Percentiles rank a stretch among this genome's conserved stretches.
phyloP scores from a whole-genome alignment of 2,113 vertebrate genomes.

The Eudyptes chrysolophus region DNA sequence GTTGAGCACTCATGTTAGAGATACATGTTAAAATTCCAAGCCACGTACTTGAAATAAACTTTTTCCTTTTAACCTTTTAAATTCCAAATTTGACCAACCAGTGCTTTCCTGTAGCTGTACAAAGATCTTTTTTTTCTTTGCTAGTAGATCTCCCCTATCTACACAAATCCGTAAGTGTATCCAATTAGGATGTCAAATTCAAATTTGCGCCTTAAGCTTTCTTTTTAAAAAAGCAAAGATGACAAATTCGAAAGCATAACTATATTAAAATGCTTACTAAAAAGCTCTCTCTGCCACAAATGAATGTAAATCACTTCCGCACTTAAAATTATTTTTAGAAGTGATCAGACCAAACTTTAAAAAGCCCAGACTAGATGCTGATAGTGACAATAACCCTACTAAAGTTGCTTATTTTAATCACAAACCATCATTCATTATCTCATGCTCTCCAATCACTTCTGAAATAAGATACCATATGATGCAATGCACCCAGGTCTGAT shows the following conservation, averaged over 20 bases:
- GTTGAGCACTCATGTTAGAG: background rate
- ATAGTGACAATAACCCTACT: background rate
- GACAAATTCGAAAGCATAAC: background rate
- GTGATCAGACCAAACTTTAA: background rate
- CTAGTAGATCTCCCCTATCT: background rate
- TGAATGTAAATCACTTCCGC: background rate
- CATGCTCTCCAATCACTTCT: background rate
- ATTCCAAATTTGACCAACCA: background rate
- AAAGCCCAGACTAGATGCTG: background rate
- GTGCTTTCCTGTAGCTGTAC: background rate
- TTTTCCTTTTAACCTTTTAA: background rate
- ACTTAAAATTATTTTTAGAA: background rate
- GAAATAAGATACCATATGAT: background rate
- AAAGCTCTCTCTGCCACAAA: background rate
- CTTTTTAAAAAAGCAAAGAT: background rate
- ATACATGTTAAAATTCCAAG: background rate
- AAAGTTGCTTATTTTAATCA: slow-evolving; percentile 9
- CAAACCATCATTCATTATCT: slow-evolving; percentile 18
- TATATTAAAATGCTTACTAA: background rate
- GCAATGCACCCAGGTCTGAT: background rate
- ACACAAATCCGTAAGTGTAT: background rate
- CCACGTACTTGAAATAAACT: background rate
- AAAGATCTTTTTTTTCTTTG: background rate
- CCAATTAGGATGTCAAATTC: background rate
- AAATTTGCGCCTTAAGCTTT: background rate